phyloP scores from a whole-genome alignment of 2,113 vertebrate species.

The Epinephelus fuscoguttatus region DNA sequence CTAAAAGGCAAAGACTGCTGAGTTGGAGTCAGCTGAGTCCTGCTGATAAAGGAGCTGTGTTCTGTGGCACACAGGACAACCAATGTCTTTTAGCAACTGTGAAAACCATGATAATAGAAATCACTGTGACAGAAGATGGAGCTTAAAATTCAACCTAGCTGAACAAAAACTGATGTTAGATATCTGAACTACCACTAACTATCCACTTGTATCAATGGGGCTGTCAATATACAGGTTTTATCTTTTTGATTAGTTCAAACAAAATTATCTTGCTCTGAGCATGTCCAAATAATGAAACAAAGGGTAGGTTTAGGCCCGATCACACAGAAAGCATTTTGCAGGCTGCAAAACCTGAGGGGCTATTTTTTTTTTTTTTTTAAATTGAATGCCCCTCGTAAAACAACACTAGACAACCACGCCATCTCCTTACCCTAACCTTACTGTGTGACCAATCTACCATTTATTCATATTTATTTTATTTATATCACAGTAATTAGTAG shows the following conservation, averaged over 20 bases:
- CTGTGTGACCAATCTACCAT: no score
- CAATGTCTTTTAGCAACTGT: constrained; percentile 6
- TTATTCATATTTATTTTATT: no score
- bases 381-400: no score
- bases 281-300: neutral
- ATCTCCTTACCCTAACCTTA: no score
- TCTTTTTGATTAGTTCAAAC: neutral
- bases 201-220: neutral
- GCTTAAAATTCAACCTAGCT: neutral
- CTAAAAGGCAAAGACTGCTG: constrained; percentile 21
- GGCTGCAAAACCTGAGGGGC: no score
- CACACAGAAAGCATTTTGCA: no score
- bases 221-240: neutral
- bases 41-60: constrained; percentile 38
- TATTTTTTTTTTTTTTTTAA: no score
- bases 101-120: neutral
- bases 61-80: neutral
- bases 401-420: no score
- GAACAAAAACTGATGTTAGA: neutral
- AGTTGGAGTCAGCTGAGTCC: constrained; percentile 40
- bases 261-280: neutral
- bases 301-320: neutral
- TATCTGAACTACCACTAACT: neutral
- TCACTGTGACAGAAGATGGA: neutral
- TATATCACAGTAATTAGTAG: no score